These are phyloP conservation scores for Talpa occidentalis DNA, from an alignment of 2,113 vertebrate species.

Conservation along the genomic window DNA sequence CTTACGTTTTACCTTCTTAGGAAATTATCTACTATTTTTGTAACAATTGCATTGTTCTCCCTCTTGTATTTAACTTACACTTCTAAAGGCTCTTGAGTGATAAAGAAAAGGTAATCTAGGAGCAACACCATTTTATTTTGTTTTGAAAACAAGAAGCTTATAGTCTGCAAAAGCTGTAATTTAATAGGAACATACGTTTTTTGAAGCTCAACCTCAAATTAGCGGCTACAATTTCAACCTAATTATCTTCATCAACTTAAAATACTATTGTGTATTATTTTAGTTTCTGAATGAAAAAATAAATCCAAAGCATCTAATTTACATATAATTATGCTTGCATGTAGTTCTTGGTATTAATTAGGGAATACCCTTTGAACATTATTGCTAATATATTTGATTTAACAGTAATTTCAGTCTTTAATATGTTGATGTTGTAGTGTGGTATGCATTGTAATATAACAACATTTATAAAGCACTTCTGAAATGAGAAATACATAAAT, in stretches of 20 bases:
- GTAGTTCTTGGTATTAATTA: background rate
- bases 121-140: background rate
- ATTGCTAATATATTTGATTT: constrained; percentile 49
- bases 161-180: constrained; percentile 10
- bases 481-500: constrained; percentile 17
- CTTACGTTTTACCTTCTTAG: background rate
- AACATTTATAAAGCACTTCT: constrained; percentile 49
- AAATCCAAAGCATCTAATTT: constrained; percentile 40
- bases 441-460: background rate
- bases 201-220: constrained; percentile 58
- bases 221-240: background rate
- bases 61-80: constrained; percentile 19
- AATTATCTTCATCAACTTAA: constrained; percentile 48
- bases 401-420: constrained; percentile 50
- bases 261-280: constrained; percentile 41
- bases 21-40: background rate
- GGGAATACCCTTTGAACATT: background rate
- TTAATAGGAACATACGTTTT: constrained; percentile 33
- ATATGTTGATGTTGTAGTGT: background rate
- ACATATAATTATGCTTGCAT: background rate
- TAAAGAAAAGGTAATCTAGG: background rate
- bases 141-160: constrained; percentile 41
- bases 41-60: background rate
- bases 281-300: constrained; percentile 4
- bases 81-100: background rate